Conservation (phyloP, 2,797 vertebrate genomes). For the Hylomyscus alleni region DNA sequence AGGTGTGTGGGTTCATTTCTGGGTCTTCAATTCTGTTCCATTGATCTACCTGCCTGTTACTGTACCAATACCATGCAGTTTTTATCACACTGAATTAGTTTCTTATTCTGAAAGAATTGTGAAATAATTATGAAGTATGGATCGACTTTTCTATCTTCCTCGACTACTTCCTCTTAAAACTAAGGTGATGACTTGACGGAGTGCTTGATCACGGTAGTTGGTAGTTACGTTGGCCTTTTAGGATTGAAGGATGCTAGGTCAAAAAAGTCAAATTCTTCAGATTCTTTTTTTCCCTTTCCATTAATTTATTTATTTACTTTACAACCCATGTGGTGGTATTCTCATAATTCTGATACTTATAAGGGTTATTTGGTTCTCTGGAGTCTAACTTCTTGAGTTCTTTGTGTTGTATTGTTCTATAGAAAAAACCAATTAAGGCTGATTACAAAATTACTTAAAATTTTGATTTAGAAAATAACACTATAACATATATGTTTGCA, state of each 20-base stretch:
- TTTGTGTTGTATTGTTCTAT: conserved; percentile 26
- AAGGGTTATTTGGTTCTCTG: too few species aligned
- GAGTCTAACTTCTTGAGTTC: too few species aligned
- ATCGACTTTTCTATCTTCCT: neutral
- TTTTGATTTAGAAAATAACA: neutral
- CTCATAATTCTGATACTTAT: conserved; percentile 24
- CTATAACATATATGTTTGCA: neutral
- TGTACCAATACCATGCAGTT: too few species aligned
- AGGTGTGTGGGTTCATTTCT: too few species aligned
- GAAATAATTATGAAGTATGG: neutral
- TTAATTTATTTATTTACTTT: neutral
- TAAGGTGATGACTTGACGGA: neutral
- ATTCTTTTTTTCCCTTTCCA: neutral
- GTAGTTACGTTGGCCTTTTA: neutral
- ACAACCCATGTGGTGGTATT: neutral
- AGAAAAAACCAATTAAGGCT: conserved; percentile 18
- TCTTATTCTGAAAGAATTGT: conserved; percentile 59
- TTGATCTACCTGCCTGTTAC: too few species aligned
- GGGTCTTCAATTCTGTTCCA: too few species aligned
- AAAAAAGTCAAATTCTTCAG: conserved; percentile 13
- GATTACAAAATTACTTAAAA: conserved; percentile 49
- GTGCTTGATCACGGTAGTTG: neutral
- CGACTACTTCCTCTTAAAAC: neutral
- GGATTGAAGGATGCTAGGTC: neutral
- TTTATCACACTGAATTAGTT: conserved; percentile 20